These are phyloP conservation scores for Altica lythri DNA, from an alignment of 2,888 invertebrate species.

Conservation along the genomic window DNA sequence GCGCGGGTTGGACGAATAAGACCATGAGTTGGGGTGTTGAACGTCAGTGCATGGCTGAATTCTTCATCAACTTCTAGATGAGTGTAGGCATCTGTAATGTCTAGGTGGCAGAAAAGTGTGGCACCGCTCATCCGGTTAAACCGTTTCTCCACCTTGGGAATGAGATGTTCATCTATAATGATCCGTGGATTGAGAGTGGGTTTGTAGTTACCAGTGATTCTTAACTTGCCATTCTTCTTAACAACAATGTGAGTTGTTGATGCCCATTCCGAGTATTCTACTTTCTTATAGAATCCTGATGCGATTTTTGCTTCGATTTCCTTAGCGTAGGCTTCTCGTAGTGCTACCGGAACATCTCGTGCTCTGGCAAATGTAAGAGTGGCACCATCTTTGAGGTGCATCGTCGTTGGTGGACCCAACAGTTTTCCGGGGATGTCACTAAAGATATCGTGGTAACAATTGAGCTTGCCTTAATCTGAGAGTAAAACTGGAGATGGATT, in stretches of 20 bases:
- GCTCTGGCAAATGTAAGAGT: constrained; percentile 23
- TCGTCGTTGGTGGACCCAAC: constrained; percentile 33
- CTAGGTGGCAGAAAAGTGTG: no score
- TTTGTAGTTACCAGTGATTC: no score
- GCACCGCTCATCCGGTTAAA: not conserved
- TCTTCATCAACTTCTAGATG: no score
- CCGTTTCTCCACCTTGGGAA: not conserved
- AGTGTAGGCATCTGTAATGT: no score
- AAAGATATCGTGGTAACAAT: constrained; percentile 21
- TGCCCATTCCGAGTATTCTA: no score
- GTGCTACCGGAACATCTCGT: constrained; percentile 23
- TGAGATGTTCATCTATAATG: not conserved
- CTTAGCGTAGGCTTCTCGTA: no score
- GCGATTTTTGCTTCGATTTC: no score
- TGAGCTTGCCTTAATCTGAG: not conserved
- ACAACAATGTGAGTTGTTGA: constrained; percentile 32
- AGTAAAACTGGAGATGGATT: not conserved
- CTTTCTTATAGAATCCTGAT: constrained; percentile 32
- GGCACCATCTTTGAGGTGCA: constrained; percentile 38
- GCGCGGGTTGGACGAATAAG: no score
- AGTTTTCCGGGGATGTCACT: constrained; percentile 35
- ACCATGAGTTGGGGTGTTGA: no score
- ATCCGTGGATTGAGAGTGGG: not conserved
- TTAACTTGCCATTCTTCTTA: constrained; percentile 32
- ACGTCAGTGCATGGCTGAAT: no score